Base-by-base conservation (phyloP, 2,888 invertebrate genomes). In the Scaptomyza reducta region DNA sequence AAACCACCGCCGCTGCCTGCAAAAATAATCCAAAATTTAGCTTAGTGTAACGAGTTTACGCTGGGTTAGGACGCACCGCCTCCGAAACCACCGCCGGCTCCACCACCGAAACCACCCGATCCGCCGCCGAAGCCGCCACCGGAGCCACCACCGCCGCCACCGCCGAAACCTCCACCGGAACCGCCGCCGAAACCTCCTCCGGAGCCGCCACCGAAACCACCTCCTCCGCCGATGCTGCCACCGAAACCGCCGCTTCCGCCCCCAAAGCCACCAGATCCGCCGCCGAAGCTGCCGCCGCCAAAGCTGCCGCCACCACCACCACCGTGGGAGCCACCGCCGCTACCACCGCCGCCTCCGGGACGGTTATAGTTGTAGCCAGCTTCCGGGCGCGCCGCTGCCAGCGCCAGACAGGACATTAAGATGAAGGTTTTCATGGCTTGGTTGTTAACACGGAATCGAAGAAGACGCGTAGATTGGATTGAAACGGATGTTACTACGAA, bases 301-400 rank as follows among this genome's bases (percentile, higher is more conserved):
- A 79, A 16, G 14, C 45, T 4, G 1, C 76, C 74, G 13, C 75
- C 77, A 14, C 90, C 74, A 6, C 89, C 90, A 27, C 76, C 77
- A 14, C 90, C 78, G 9, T 64, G 65, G 35, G 81, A 68, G 5
- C 91, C 89, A 9, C 79, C 81, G 29, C 87, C 81, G 33, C 90
- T 88, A 13, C 89, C 90, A 16, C 92, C 92, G 57, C 90, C 87
- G 61, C 90, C 89, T 29, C 90, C 90, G 6, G 92, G 93, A 66
- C 91, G 90, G 14, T 93, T 93, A 59, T 91, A 92, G 63, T 90
- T 90, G 77, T 92, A 92, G 25, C 92, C 92, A 64, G 92, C 91
- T 81, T 92, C 92, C 38, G 92, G 92, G 73, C 90, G 91, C 69
- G 92, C 92, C 50, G 91, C 89, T 69, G 90, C 90, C 76, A 92